Evolutionary conservation across 2,113 vertebrate genomes (phyloP), one percentile per base, ranked within the genome.

Genomic region (Pyrgilauda ruficollis): DNA sequence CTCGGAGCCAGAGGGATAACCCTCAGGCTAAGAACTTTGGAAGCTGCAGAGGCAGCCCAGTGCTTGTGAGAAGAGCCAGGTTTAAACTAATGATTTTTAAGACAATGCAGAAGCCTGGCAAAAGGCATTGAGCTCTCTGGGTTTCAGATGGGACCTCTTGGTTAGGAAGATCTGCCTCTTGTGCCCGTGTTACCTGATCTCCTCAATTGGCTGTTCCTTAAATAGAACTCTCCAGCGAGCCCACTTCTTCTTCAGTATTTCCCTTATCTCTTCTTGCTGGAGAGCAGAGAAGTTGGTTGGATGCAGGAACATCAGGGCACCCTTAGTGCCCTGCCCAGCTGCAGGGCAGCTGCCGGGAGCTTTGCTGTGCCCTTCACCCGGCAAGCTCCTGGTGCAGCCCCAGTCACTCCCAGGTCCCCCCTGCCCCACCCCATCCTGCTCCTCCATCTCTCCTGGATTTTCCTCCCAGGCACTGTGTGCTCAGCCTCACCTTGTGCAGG

Each of bases 401-500:
- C 3, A 0, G 19, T 3, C 8, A 11, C 59, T 62, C 79, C 3
- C 24, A 44, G 79, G 19, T 19, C 3, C 31, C 55, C 37, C 30
- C 37, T 37, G 37, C 37, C 37, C 53, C 0, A 6, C 24, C 62
- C 16, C 0, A 1, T n/a, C 55, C 39, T 31, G 39, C 39, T 66
- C n/a, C 44, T 76, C 44, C 26, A 2, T 47, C 30, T 35, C 83
- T 30, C 6, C 1, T 17, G 59, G n/a, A 35, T 63, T 41, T 31
- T 47, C 24, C 35, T 21, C 17, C 72, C 68, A 13, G 59, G 18
- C 30, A 20, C 18, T 8, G 1, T 28, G 21, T 12, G 43, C 76
- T 66, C 6, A 0, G 53, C 28, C 97, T 98, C 95, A 99, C 99
- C 98, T 98, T 95, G 46, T 99, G 99, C 75, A 99, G 98, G 46